Conservation (phyloP, 1,140 invertebrate genomes). For the Euborellia annulipes region DNA sequence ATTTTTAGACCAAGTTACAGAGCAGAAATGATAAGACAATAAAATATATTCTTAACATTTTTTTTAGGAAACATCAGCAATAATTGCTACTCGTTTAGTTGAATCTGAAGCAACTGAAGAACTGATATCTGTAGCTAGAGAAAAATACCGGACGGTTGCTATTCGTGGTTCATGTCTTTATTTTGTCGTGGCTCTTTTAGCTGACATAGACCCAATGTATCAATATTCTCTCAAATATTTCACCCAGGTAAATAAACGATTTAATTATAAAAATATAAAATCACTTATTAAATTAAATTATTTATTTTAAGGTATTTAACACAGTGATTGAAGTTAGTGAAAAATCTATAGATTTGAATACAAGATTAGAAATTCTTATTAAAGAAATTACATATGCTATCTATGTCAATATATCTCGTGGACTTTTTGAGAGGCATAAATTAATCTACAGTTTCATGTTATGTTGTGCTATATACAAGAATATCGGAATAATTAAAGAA, state of each 20-base stretch:
- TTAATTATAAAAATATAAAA: too few species aligned
- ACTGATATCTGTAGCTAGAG: constrained; percentile 61
- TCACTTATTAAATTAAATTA: neutral
- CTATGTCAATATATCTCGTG: constrained; percentile 71
- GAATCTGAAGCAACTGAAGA: constrained; percentile 69
- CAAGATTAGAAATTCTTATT: constrained; percentile 47
- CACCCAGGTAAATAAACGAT: constrained; percentile 37
- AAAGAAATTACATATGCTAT: constrained; percentile 63
- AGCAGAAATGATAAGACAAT: neutral
- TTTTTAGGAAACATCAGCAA: constrained; percentile 58
- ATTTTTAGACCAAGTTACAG: neutral
- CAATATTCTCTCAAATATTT: constrained; percentile 86
- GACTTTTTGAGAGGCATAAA: constrained; percentile 55
- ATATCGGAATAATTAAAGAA: constrained; percentile 35
- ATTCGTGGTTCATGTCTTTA: constrained; percentile 73
- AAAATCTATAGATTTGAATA: constrained; percentile 41
- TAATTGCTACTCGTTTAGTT: constrained; percentile 58
- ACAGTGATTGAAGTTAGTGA: constrained; percentile 52
- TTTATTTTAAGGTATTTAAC: constrained; percentile 48
- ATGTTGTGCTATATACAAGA: constrained; percentile 53
- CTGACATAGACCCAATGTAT: constrained; percentile 89
- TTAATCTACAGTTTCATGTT: constrained; percentile 74
- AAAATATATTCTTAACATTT: neutral
- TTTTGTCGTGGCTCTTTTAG: constrained; percentile 74
- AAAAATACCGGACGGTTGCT: constrained; percentile 71